These are phyloP conservation scores for Myxocyprinus asiaticus DNA, from an alignment of 2,113 vertebrate genomes.

Conservation along the genomic window DNA sequence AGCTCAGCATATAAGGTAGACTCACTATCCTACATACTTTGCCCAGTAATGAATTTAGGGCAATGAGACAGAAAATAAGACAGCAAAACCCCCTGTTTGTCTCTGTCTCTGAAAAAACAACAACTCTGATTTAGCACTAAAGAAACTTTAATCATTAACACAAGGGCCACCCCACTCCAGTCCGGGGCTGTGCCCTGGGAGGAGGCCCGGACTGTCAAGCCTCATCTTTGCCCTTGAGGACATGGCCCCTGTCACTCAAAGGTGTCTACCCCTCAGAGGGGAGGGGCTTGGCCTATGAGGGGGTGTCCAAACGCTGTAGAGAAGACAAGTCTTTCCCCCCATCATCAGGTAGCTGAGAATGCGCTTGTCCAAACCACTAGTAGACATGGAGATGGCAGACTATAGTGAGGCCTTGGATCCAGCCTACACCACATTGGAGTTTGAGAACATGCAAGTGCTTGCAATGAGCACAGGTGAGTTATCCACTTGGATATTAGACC, in stretches of 20 bases:
- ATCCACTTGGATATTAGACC: slow-evolving; percentile 5
- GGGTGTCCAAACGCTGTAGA: slow-evolving; percentile 66
- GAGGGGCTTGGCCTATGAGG: slow-evolving; percentile 61
- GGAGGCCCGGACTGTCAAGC: slow-evolving; percentile 61
- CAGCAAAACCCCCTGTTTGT: too few species aligned
- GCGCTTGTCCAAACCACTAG: slow-evolving; percentile 90
- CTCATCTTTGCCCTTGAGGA: slow-evolving; percentile 59
- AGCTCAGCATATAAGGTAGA: too few species aligned
- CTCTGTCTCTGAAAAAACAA: slow-evolving; percentile 50
- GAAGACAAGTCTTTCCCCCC: slow-evolving; percentile 76
- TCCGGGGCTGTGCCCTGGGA: slow-evolving; percentile 75
- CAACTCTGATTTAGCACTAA: slow-evolving; percentile 65
- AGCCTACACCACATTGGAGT: slow-evolving; percentile 97
- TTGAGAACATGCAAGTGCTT: slow-evolving; percentile 99
- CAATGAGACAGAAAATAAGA: too few species aligned
- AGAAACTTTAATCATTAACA: slow-evolving; percentile 87
- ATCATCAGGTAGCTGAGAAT: slow-evolving; percentile 84
- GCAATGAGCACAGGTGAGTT: slow-evolving; percentile 93
- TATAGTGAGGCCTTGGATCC: slow-evolving; percentile 97
- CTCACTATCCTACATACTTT: too few species aligned
- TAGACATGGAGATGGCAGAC: slow-evolving; percentile 99
- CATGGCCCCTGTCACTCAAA: slow-evolving; percentile 54
- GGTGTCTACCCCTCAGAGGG: slow-evolving; percentile 60
- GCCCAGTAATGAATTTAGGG: too few species aligned
- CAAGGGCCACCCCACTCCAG: slow-evolving; percentile 76